Evolutionary conservation across 2,888 invertebrate genomes (phyloP), one percentile per base, ranked within the genome.

Genomic region (Venusia cambrica): DNA sequence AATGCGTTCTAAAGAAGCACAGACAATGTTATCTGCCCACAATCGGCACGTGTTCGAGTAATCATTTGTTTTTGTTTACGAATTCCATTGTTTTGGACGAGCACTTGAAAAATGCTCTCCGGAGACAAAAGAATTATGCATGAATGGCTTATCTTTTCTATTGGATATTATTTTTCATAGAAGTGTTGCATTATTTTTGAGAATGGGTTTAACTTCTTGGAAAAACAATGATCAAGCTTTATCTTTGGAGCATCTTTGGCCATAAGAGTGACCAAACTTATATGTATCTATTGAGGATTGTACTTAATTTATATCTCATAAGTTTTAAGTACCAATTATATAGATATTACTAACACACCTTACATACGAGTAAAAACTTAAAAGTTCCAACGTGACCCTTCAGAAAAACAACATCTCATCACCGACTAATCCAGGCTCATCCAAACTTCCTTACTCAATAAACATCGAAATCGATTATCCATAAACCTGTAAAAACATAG

Each of bases 401-500:
- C 16, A 32, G 7, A 13, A 47, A 53, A 46, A 40, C 10, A n/a
- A n/a, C n/a, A n/a, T 26, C 38, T 45, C 43, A 54, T 52, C 46
- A 53, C 30, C 18, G 12, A 15, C 22, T 24, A 41, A 54, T 42
- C 46, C 32, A 9, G 9, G 17, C 45, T 51, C 44, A 51, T 45
- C 43, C 45, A 60, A 62, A 64, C 58, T 64, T 54, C 56, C 54
- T 53, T 62, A 58, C 47, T 63, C 40, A 45, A 57, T 57, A 68
- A 69, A 68, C 61, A 64, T 44, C 46, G 42, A 66, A 67, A 68
- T 63, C 58, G 63, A 67, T 66, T 67, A 60, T 58, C 58, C 60
- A 63, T 70, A 68, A 72, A 73, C 67, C 74, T 78, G 78, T 76
- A 73, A 79, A 80, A 84, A 81, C 80, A 81, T 76, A 71, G 68